These are phyloP conservation scores for Icerya purchasi DNA, from an alignment of 2,888 invertebrate species.

Conservation along the genomic window DNA sequence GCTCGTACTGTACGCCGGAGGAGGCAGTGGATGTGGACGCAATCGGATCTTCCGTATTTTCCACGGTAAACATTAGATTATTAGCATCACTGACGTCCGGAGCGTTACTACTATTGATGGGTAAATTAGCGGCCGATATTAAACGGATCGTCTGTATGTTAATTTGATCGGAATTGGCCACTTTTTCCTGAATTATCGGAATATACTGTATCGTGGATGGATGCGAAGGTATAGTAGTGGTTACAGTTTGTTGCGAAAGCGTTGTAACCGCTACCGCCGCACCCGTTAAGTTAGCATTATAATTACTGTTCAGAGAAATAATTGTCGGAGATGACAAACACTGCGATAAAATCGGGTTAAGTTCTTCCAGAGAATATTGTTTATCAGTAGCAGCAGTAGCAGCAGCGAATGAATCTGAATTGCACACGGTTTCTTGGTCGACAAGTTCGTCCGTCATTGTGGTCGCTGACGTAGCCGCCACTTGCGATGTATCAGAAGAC, in stretches of 20 bases:
- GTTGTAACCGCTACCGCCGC: not conserved
- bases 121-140: constrained; percentile 11
- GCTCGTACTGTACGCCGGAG: not conserved
- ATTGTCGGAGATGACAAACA: not conserved
- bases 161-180: constrained; percentile 12
- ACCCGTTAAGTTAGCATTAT: not conserved
- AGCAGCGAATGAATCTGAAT: not conserved
- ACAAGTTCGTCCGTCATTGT: not conserved
- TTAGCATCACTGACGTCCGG: not conserved
- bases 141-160: constrained; percentile 15
- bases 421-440: not conserved
- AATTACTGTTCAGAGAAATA: not conserved
- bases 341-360: not conserved
- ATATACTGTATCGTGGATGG: constrained; percentile 23
- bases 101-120: not conserved
- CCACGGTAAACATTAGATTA: not conserved
- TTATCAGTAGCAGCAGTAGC: not conserved
- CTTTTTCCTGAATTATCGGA: constrained; percentile 17
- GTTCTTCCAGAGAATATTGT: not conserved
- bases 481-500: not conserved
- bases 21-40: not conserved
- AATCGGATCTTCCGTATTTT: constrained; percentile 8
- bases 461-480: not conserved
- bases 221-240: constrained; percentile 20
- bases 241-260: constrained; percentile 16